Evolutionary conservation across 2,888 invertebrate species (phyloP).

Genomic region (Syrphus vitripennis): DNA sequence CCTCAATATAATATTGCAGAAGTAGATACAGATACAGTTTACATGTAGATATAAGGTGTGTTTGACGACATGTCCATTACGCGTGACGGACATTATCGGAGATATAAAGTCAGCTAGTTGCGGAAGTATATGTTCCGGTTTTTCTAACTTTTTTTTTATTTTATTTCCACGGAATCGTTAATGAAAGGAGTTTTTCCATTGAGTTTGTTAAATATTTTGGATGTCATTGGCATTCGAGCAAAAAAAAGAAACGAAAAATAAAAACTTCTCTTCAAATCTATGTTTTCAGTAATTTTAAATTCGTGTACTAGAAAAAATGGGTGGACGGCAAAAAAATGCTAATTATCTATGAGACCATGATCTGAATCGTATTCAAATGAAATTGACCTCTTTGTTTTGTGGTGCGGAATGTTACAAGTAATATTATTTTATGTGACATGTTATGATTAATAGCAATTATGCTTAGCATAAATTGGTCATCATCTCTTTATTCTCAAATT

Average conservation of each 20-base stretch:
- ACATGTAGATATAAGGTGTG: conserved; percentile 26
- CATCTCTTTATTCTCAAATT: neutral
- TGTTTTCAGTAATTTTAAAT: neutral
- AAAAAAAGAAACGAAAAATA: neutral
- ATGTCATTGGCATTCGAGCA: conserved; percentile 62
- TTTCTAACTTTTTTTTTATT: conserved; percentile 17
- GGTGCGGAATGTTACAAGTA: conserved; percentile 37
- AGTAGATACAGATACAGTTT: neutral
- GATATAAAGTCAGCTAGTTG: conserved; percentile 72
- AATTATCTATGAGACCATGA: conserved; percentile 59
- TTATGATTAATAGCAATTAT: neutral
- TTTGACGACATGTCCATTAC: conserved; percentile 50
- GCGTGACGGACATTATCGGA: conserved; percentile 73
- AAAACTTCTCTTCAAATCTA: neutral
- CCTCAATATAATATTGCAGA: conserved; percentile 46
- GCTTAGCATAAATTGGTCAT: neutral
- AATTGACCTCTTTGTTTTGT: conserved; percentile 67
- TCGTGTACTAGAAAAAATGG: neutral
- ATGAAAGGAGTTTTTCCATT: conserved; percentile 22
- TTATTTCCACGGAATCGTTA: conserved; percentile 41
- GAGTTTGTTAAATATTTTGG: conserved; percentile 51
- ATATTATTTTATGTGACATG: neutral
- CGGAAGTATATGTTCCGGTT: conserved; percentile 71
- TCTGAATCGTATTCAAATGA: conserved; percentile 48
- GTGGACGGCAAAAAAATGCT: conserved; percentile 25